Conservation (phyloP, 2,797 vertebrate species). For the Okamejei kenojei region DNA sequence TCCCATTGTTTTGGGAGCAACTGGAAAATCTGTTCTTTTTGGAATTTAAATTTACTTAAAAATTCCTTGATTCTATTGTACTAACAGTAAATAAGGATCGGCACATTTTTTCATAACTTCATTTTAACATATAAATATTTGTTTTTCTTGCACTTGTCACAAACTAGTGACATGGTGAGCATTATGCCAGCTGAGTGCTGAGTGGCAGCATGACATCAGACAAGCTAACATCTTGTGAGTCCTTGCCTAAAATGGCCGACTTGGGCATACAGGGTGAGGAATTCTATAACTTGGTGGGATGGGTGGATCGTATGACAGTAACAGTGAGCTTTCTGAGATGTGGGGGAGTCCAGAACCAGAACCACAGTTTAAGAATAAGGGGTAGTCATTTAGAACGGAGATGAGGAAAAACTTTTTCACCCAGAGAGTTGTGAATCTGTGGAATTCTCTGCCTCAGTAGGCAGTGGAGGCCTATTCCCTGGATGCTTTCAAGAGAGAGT, state of each 20-base stretch:
- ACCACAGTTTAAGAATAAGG: too few species aligned
- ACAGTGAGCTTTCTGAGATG: neutral
- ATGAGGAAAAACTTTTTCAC: too few species aligned
- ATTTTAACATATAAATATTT: neutral
- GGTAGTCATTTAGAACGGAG: too few species aligned
- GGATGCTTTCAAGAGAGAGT: too few species aligned
- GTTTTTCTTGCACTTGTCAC: constrained; percentile 12
- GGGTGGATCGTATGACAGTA: constrained; percentile 1
- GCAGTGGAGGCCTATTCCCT: too few species aligned
- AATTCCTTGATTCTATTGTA: neutral
- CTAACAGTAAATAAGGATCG: neutral
- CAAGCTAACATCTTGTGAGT: neutral
- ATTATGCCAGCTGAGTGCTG: constrained; percentile 2
- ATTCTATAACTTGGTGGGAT: neutral
- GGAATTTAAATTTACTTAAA: neutral
- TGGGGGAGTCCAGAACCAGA: too few species aligned
- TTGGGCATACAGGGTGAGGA: constrained; percentile 32
- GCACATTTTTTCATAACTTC: neutral
- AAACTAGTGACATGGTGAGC: constrained; percentile 31
- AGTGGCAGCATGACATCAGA: neutral
- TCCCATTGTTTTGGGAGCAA: neutral
- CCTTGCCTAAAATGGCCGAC: constrained; percentile 19
- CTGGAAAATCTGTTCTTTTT: neutral
- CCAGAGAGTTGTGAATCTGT: too few species aligned
- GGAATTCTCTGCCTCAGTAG: too few species aligned